phyloP scores from a whole-genome alignment of 2,888 invertebrate species.

The Metalampra italica region DNA sequence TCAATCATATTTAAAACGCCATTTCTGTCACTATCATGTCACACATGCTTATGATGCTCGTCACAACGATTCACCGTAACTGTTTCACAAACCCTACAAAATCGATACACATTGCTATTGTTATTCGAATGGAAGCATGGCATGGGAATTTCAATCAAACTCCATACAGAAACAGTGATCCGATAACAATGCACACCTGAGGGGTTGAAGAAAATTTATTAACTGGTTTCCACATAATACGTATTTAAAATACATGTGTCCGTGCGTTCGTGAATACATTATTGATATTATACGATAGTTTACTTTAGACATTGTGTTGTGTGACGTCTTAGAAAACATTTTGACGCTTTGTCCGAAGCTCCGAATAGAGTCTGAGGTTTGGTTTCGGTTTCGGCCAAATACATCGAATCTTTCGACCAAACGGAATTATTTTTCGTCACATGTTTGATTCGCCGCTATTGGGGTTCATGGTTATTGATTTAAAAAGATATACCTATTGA shows the following conservation, averaged over 20 bases:
- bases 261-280: constrained; percentile 62
- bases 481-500: no score
- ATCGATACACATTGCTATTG: constrained; percentile 56
- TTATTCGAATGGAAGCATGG: constrained; percentile 47
- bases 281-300: constrained; percentile 78
- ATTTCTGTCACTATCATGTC: constrained; percentile 58
- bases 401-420: no score
- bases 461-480: no score
- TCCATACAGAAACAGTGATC: constrained; percentile 32
- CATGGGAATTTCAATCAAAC: constrained; percentile 71
- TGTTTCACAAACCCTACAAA: constrained; percentile 50
- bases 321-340: constrained; percentile 45
- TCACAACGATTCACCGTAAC: constrained; percentile 61
- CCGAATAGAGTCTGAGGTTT: no score
- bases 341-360: constrained; percentile 28
- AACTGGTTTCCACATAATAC: constrained; percentile 74
- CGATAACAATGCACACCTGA: constrained; percentile 41
- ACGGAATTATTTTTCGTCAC: no score
- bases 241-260: constrained; percentile 78
- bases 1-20: constrained; percentile 5
- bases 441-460: no score
- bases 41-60: constrained; percentile 60
- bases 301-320: constrained; percentile 64
- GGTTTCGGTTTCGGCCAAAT: no score
- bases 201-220: constrained; percentile 43